Base-by-base conservation (phyloP, 2,888 invertebrate species). In the Stenurella melanura region DNA sequence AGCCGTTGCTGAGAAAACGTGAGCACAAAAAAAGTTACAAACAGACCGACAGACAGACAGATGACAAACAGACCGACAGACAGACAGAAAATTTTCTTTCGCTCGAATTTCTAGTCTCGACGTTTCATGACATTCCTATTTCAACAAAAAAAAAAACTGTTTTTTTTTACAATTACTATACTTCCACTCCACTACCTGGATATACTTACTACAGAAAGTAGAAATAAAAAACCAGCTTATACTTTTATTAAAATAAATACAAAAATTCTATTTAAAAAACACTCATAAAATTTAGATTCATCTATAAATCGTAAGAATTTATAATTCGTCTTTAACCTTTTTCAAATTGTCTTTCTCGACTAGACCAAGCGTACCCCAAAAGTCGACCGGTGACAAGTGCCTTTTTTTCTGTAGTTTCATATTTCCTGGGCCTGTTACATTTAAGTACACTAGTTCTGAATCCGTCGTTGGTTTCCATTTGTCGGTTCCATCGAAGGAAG, bases 391-490 rank as follows among this genome's bases (percentile, higher is more conserved):
- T n/a, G 69, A 80, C 54, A 85, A 72, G 18, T 64, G 67, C 34
- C 75, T 67, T 18, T 57, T 77, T 50, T 57, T 73, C 63, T 78
- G 74, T 79, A 85, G 79, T 64, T 74, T 70, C 21, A 85, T 72
- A 30, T 81, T 73, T 57, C 80, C 68, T 12, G 78, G 75, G 17
- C 76, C 73, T 2, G 76, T 74, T 18, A 85, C 81, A 57, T 80
- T 70, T 10, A 85, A 66, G 26, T 80, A 81, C 63, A 80, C 76
- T 15, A 83, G 67, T 26, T 80, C 78, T 9, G 77, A 17, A 26
- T 66, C 73, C 11, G 18, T 64, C 0, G 82, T 66, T 17, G 84
- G 83, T 60, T 70, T 26, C 84, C 84, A 85, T 15, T 80, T 69
- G 5, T 77, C 75, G 84, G 84, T 34, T 34, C 30, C 30, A 34